These are phyloP conservation scores for Cyclura pinguis DNA, from an alignment of 2,797 vertebrate genomes.

Conservation along the genomic window DNA sequence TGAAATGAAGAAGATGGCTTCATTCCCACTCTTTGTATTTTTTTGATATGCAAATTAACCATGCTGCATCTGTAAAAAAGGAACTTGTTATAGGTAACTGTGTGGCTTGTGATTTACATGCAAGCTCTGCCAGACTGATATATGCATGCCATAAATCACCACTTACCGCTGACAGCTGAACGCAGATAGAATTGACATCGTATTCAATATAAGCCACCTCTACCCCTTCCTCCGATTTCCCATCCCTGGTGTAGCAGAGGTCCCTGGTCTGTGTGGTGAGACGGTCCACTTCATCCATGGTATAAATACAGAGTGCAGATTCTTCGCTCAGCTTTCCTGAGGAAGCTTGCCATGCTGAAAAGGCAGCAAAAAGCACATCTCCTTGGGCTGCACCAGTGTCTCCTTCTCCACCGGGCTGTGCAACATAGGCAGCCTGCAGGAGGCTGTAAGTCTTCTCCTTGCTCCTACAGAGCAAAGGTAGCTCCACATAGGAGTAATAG, in stretches of 20 bases:
- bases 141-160: background rate
- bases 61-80: too few species aligned
- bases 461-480: constrained; percentile 89
- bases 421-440: constrained; percentile 90
- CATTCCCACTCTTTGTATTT: too few species aligned
- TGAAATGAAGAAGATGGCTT: too few species aligned
- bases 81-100: too few species aligned
- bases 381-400: constrained; percentile 60
- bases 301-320: constrained; percentile 92
- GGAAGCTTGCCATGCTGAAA: constrained; percentile 85
- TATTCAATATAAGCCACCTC: constrained; percentile 97
- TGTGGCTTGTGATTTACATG: too few species aligned
- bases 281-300: constrained; percentile 88
- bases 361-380: constrained; percentile 89
- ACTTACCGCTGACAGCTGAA: constrained; percentile 93
- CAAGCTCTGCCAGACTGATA: background rate
- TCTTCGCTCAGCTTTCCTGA: constrained; percentile 86
- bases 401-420: constrained; percentile 72
- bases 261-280: constrained; percentile 91
- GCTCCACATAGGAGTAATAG: constrained; percentile 96
- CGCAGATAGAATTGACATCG: constrained; percentile 95
- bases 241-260: constrained; percentile 93
- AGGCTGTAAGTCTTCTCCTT: constrained; percentile 87
- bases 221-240: constrained; percentile 81
- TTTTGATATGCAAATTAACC: too few species aligned